Evolutionary conservation across 2,113 vertebrate species (phyloP).

Genomic region (Myodes glareolus): DNA sequence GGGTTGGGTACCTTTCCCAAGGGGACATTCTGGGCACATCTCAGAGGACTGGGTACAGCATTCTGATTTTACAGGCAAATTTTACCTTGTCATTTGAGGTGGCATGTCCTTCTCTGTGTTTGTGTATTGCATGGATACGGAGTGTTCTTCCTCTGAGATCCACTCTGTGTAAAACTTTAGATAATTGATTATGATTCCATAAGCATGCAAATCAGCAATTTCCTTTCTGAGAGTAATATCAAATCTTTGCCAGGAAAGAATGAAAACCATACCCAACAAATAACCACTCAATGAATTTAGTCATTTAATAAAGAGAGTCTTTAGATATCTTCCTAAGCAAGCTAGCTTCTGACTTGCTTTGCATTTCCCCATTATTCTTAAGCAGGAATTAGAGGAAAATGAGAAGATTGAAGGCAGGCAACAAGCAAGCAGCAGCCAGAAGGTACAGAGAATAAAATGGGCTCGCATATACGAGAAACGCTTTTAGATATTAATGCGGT

Average conservation of each 20-base stretch:
- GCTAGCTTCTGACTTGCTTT: neutral
- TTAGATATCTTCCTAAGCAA: neutral
- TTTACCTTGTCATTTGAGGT: slow-evolving; percentile 38
- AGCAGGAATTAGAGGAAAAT: neutral
- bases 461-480: no score
- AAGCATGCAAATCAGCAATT: slow-evolving; percentile 35
- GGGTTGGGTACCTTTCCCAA: slow-evolving; percentile 32
- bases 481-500: neutral
- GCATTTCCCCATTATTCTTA: neutral
- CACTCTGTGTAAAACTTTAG: slow-evolving; percentile 11
- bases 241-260: neutral
- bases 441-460: neutral
- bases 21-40: slow-evolving; percentile 9
- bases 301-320: neutral
- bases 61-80: slow-evolving; percentile 75
- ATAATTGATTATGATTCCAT: slow-evolving; percentile 38
- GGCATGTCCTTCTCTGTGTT: neutral
- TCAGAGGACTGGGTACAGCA: slow-evolving; percentile 35
- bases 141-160: neutral
- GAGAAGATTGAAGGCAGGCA: neutral
- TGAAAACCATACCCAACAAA: slow-evolving; percentile 16
- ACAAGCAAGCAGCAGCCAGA: neutral
- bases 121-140: neutral
- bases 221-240: neutral
- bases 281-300: neutral